Conservation (phyloP, 2,888 invertebrate species). For the Himalopsyche tibetana region DNA sequence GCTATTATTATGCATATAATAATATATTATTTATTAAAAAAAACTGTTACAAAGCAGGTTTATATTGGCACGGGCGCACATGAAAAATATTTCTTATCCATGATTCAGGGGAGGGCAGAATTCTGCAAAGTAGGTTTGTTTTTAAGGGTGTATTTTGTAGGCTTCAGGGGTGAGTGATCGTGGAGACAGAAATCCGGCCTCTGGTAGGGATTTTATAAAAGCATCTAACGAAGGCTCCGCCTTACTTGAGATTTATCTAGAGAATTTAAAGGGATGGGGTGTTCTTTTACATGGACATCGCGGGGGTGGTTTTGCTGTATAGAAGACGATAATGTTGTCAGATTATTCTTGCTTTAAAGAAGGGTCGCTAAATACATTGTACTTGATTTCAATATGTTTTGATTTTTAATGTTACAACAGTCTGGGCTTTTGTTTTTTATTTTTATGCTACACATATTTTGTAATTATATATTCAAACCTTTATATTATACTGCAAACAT, state of each 20-base stretch:
- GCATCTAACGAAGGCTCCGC: conserved; percentile 60
- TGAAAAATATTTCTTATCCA: conserved; percentile 18
- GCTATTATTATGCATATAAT: no score
- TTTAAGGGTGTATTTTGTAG: conserved; percentile 42
- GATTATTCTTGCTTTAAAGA: conserved; percentile 14
- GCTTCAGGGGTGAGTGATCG: conserved; percentile 24
- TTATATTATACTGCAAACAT: no score
- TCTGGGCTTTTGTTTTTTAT: no score
- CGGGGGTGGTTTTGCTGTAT: conserved; percentile 19
- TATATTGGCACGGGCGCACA: not conserved
- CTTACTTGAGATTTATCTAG: conserved; percentile 49
- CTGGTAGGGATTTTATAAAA: conserved; percentile 57
- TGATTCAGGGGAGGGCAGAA: conserved; percentile 6
- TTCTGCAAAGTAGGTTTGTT: conserved; percentile 40
- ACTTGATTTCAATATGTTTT: no score
- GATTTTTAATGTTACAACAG: no score
- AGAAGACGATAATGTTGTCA: conserved; percentile 17
- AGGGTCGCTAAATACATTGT: no score
- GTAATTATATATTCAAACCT: no score
- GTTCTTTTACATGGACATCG: conserved; percentile 43
- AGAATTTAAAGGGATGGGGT: conserved; percentile 43
- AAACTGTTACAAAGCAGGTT: no score
- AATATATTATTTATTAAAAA: no score
- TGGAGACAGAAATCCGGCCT: conserved; percentile 41
- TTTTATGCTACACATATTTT: no score